Conservation (phyloP, 2,113 vertebrate genomes). For the Clarias batrachus region DNA sequence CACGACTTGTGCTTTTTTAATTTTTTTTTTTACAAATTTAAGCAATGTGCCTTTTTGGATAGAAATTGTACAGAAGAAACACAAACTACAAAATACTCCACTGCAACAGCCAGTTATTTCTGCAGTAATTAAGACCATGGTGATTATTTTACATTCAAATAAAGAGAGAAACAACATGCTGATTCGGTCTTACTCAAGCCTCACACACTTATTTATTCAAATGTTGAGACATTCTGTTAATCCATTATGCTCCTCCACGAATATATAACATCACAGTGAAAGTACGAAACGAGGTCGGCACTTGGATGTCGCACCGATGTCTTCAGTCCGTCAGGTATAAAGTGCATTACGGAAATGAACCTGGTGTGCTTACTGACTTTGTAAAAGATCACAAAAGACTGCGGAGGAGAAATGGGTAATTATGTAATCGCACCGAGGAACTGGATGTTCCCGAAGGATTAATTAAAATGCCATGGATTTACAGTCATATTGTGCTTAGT, state of each 20-base stretch:
- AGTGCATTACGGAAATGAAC: constrained; percentile 35
- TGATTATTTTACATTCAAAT: constrained; percentile 37
- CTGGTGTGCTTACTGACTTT: constrained; percentile 37
- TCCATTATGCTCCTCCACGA: neutral
- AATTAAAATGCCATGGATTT: neutral
- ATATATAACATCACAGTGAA: constrained; percentile 2
- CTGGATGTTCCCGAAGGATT: neutral
- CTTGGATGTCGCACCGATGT: neutral
- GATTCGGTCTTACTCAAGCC: neutral
- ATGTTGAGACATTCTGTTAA: neutral
- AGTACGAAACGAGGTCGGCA: neutral
- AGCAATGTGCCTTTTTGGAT: neutral
- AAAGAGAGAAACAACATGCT: neutral
- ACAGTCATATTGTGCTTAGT: neutral
- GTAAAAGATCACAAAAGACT: neutral
- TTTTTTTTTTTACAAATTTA: neutral
- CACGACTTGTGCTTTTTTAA: neutral
- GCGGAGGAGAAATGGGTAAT: neutral
- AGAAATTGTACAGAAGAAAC: neutral
- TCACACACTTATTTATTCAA: neutral
- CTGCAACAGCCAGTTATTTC: neutral
- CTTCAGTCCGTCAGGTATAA: neutral
- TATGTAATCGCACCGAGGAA: neutral
- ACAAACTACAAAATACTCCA: constrained; percentile 4
- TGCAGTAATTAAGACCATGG: constrained; percentile 25